phyloP scores from a whole-genome alignment of 2,888 invertebrate species.

The Ophioninae sp. region DNA sequence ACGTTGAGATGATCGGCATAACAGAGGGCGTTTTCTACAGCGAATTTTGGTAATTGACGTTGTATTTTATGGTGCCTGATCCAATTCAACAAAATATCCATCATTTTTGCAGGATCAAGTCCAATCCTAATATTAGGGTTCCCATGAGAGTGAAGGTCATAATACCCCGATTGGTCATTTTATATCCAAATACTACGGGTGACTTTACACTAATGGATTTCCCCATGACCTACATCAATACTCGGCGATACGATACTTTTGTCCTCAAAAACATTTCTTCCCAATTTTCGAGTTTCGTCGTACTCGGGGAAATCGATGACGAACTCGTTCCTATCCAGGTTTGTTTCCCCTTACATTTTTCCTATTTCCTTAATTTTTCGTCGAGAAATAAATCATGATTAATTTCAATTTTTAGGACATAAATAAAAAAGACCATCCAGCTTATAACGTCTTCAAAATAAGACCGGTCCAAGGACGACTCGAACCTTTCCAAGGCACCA shows the following conservation, averaged over 20 bases:
- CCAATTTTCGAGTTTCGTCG: conserved; percentile 77
- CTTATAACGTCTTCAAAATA: conserved; percentile 70
- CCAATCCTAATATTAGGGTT: conserved; percentile 69
- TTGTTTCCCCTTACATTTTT: conserved; percentile 39
- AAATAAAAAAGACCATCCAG: conserved; percentile 64
- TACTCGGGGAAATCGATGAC: conserved; percentile 75
- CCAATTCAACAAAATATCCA: background rate
- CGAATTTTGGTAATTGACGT: conserved; percentile 80
- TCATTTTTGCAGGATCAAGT: conserved; percentile 74
- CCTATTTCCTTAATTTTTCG: too few relatives aligned
- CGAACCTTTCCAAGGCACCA: conserved; percentile 74
- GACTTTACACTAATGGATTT: conserved; percentile 81
- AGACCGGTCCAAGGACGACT: conserved; percentile 74
- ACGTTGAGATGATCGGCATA: conserved; percentile 78
- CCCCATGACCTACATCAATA: conserved; percentile 78
- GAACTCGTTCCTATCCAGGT: conserved; percentile 74
- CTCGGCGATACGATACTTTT: conserved; percentile 75
- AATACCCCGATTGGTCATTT: conserved; percentile 75
- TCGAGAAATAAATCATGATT: background rate
- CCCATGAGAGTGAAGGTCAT: conserved; percentile 73
- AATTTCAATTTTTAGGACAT: conserved; percentile 61
- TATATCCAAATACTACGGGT: conserved; percentile 77
- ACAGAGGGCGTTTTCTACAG: conserved; percentile 76
- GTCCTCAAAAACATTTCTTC: conserved; percentile 80
- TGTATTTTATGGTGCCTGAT: background rate